A percentile compares a stretch with the other conserved stretches of the same genome.
These are phyloP conservation scores for Ormyrus thymus DNA, from an alignment of 2,888 invertebrate species.

Conservation along the genomic window DNA sequence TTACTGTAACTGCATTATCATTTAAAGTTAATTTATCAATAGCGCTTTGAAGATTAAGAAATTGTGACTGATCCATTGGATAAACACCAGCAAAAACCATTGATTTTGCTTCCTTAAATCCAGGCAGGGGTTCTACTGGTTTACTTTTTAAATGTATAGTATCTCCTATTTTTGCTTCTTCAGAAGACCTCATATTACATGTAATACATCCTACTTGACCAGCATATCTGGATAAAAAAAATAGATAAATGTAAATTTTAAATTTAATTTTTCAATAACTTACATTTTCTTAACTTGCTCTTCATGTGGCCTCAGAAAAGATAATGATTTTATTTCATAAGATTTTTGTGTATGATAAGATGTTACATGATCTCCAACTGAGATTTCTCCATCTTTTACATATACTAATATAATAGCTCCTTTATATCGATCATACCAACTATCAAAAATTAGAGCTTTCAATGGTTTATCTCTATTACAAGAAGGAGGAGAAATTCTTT, in stretches of 20 bases:
- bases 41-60: conserved; percentile 83
- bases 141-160: conserved; percentile 80
- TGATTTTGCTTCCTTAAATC: conserved; percentile 83
- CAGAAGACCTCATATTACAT: conserved; percentile 85
- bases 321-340: conserved; percentile 87
- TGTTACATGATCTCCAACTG: conserved; percentile 85
- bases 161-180: conserved; percentile 87
- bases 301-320: conserved; percentile 88
- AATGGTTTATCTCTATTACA: conserved; percentile 80
- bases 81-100: conserved; percentile 94
- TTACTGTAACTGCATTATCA: conserved; percentile 92
- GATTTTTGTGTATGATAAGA: conserved; percentile 83
- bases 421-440: conserved; percentile 93
- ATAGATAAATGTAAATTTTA: background rate
- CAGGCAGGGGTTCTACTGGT: conserved; percentile 79
- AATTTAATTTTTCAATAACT: conserved; percentile 63
- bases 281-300: conserved; percentile 80
- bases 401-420: conserved; percentile 88
- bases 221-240: conserved; percentile 77
- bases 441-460: conserved; percentile 92
- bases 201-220: conserved; percentile 96
- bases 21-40: conserved; percentile 95
- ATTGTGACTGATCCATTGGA: conserved; percentile 93
- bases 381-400: conserved; percentile 85
- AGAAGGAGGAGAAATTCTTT: conserved; percentile 85